Percentiles rank a stretch among this genome's conserved stretches.
Conservation (phyloP, 2,888 invertebrate species). For the Tachystola acroxantha region DNA sequence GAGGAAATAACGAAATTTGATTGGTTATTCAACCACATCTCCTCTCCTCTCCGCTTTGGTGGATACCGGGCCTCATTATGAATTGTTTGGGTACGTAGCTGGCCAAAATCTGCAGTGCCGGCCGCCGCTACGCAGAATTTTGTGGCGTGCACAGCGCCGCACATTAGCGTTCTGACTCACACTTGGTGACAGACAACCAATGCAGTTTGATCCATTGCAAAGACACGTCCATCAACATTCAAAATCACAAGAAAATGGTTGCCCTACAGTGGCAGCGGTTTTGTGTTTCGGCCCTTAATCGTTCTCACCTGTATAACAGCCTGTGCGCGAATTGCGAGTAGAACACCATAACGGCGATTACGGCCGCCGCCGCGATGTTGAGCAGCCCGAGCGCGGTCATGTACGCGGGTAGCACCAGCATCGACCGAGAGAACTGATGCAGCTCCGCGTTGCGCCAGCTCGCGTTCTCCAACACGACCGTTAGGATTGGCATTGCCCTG, state of each 20-base stretch:
- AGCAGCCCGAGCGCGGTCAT: slow-evolving; percentile 80
- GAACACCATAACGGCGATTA: slow-evolving; percentile 79
- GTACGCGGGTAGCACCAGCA: slow-evolving; percentile 80
- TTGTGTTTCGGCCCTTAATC: no score
- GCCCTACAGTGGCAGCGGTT: no score
- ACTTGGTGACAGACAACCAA: not conserved
- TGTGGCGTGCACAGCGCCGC: not conserved
- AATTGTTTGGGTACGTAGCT: no score
- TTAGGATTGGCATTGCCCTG: slow-evolving; percentile 49
- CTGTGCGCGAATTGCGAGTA: slow-evolving; percentile 85
- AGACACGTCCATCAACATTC: no score
- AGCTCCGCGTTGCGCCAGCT: slow-evolving; percentile 56
- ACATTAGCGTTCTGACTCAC: not conserved
- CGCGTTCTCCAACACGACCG: slow-evolving; percentile 43
- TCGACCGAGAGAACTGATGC: slow-evolving; percentile 56
- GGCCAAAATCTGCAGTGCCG: no score
- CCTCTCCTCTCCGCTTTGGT: no score
- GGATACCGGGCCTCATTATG: no score
- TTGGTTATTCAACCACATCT: no score
- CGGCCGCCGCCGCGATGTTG: slow-evolving; percentile 70
- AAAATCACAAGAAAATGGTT: no score
- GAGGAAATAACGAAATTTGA: no score
- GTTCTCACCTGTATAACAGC: slow-evolving; percentile 80
- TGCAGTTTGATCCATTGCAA: not conserved
- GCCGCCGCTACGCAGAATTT: not conserved